Percentiles rank a stretch among this genome's conserved stretches.
Conservation (phyloP, 2,888 invertebrate genomes). For the Stenodema calcarata region DNA sequence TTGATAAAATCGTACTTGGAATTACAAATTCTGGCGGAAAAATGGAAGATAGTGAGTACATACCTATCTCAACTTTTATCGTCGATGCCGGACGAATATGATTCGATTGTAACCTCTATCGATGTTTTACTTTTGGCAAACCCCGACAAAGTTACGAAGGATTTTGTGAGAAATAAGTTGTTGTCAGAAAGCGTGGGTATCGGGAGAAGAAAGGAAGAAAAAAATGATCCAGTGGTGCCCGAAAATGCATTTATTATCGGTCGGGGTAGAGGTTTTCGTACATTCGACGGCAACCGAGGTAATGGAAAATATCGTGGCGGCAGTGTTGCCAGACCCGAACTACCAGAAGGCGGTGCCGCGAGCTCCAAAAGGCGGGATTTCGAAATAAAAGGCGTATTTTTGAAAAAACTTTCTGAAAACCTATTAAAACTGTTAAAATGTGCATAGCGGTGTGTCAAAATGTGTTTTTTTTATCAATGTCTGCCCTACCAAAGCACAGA, state of each 20-base stretch:
- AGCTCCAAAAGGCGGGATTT: too few relatives aligned
- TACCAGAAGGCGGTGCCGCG: too few relatives aligned
- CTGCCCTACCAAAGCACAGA: too few relatives aligned
- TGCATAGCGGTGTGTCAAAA: too few relatives aligned
- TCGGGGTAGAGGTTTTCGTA: background rate
- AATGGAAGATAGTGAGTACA: background rate
- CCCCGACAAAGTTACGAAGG: background rate
- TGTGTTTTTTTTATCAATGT: too few relatives aligned
- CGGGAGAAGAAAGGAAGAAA: background rate
- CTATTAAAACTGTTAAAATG: too few relatives aligned
- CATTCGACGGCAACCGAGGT: background rate
- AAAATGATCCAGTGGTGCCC: background rate
- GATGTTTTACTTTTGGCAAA: background rate
- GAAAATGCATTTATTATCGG: background rate
- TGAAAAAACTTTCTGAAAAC: too few relatives aligned
- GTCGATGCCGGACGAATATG: background rate
- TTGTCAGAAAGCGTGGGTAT: background rate
- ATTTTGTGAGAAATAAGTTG: conserved; percentile 25
- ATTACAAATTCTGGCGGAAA: background rate
- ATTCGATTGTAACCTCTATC: background rate
- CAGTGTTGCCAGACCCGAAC: too few relatives aligned
- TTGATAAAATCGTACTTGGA: background rate
- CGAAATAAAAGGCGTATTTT: too few relatives aligned
- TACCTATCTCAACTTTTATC: background rate
- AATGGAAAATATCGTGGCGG: background rate